Evolutionary conservation across 2,113 vertebrate species (phyloP), one percentile per base, ranked within the genome.

Genomic region (Oncorhynchus nerka): DNA sequence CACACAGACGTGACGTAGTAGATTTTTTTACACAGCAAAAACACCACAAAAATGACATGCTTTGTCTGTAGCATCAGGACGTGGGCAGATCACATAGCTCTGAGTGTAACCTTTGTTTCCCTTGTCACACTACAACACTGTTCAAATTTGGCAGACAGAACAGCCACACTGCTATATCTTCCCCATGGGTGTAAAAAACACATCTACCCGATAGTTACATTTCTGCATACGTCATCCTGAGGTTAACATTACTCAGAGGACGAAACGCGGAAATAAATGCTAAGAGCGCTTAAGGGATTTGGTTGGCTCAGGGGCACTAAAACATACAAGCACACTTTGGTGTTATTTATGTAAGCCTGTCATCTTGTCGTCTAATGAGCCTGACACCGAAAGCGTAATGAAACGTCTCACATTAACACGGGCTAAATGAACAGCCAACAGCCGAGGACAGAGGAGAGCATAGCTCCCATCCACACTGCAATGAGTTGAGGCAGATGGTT

Each of bases 341-440:
- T 84, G 88, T 89, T 88, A 92, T 91, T 45, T 45, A 85, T 92
- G 82, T 88, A 91, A 90, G 86, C 85, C 84, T 88, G 90, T 45
- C 86, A 83, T 90, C 87, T 84, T 85, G 70, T 72, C 81, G 79
- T 90, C 87, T 92, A 93, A 94, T 91, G 90, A 92, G 89, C 88
- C 87, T 80, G 86, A 87, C 84, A 89, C 83, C 82, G 66, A 61
- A 62, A 82, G 79, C 65, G 71, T 89, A 88, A 91, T 88, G 88
- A 92, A 93, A 91, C 84, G 86, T 83, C 86, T 90, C 87, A 83
- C 88, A 86, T 90, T 88, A 92, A 89, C 91, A 90, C 74, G 68
- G 82, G 79, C 84, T 84, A 91, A 92, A 92, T 89, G 85, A 90
- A 77, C 83, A 88, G 81, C 89, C 84, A 64, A 85, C 85, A 87